phyloP scores from a whole-genome alignment of 2,797 vertebrate species.

The Arctocebus calabarensis region DNA sequence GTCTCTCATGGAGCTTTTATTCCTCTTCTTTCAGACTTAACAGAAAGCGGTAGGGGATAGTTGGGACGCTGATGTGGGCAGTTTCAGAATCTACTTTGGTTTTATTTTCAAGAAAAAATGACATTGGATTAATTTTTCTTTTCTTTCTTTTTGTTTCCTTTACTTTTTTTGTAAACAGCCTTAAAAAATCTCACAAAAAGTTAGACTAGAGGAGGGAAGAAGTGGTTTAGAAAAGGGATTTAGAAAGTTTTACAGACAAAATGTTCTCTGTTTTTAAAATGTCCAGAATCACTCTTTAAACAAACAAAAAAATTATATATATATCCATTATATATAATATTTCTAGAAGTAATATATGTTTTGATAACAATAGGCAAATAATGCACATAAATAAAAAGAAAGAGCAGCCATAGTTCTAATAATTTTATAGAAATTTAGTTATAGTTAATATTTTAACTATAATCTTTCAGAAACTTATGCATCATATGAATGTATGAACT shows the following conservation, averaged over 20 bases:
- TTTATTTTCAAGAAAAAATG: conserved; percentile 73
- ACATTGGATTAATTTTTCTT: conserved; percentile 56
- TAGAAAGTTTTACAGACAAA: not conserved
- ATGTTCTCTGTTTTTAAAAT: not conserved
- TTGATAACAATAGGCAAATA: not conserved
- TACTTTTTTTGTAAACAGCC: conserved; percentile 22
- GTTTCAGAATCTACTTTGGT: conserved; percentile 71
- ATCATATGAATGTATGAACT: not conserved
- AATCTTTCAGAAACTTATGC: not conserved
- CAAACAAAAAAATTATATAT: not conserved
- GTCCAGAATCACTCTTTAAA: not conserved
- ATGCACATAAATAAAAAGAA: not conserved
- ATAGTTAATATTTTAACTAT: not conserved
- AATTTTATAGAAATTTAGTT: not conserved
- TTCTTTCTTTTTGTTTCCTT: not conserved
- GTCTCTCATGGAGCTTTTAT: conserved; percentile 76
- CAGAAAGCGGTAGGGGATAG: conserved; percentile 77
- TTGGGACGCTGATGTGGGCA: conserved; percentile 68
- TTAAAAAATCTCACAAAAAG: not conserved
- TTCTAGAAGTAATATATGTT: not conserved
- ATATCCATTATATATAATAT: not conserved
- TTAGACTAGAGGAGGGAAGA: not conserved
- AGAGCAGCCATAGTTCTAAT: not conserved
- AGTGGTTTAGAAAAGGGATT: not conserved
- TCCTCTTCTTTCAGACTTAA: conserved; percentile 77